These are phyloP conservation scores for Hydra vulgaris DNA, from an alignment of 30 jellyfish, hydroid and myxozoan species.

Conservation along the genomic window DNA sequence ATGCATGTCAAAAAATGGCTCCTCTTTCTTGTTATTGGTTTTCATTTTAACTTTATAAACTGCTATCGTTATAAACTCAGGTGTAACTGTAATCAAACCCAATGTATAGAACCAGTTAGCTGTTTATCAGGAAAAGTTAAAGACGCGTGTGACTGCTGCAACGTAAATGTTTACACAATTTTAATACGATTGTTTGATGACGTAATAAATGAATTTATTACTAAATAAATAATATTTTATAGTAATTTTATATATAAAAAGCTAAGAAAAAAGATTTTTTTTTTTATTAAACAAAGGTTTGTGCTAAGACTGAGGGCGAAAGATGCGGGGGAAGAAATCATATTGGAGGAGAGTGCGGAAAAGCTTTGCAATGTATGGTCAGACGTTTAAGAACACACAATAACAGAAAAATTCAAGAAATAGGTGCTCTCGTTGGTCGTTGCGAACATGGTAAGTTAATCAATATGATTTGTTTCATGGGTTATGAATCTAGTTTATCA, in stretches of 20 bases:
- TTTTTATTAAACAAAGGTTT: no score
- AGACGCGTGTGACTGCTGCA: slow-evolving; percentile 28
- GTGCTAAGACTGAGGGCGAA: slow-evolving; percentile 80
- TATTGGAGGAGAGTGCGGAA: slow-evolving; percentile 61
- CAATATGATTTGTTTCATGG: no score
- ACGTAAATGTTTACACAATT: background rate
- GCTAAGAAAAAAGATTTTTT: no score
- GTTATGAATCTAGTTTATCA: no score
- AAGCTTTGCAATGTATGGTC: slow-evolving; percentile 44
- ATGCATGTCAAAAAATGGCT: background rate
- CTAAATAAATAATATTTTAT: no score
- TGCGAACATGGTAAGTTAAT: slow-evolving; percentile 61
- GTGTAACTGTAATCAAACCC: slow-evolving; percentile 1
- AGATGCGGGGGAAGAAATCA: slow-evolving; percentile 61
- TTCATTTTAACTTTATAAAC: background rate
- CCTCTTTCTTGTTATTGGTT: background rate
- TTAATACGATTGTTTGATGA: background rate
- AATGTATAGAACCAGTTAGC: slow-evolving; percentile 18
- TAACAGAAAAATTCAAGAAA: slow-evolving; percentile 29
- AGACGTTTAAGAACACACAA: slow-evolving; percentile 29
- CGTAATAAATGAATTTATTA: no score
- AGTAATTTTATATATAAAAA: no score
- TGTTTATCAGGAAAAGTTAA: slow-evolving; percentile 16
- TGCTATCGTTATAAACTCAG: background rate
- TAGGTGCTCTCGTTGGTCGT: slow-evolving; percentile 41